Percentiles rank a stretch among this genome's conserved stretches.
phyloP scores from a whole-genome alignment of 2,888 invertebrate species.

The Myopa testacea region DNA sequence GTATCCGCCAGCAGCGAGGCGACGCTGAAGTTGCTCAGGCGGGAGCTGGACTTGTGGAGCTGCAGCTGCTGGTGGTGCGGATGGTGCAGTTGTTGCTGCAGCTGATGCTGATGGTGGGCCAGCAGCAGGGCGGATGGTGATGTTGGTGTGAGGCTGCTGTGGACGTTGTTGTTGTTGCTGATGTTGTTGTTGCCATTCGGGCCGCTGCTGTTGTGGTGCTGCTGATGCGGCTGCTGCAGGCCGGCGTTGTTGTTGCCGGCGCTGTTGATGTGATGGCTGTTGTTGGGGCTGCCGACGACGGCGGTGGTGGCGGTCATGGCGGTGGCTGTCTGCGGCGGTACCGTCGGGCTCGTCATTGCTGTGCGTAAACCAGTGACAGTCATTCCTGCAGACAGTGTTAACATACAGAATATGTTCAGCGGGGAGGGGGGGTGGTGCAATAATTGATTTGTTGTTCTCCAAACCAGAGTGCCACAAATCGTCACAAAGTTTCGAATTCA shows the following conservation, averaged over 20 bases:
- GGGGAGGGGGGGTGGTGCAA: constrained; percentile 30
- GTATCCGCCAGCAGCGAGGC: constrained; percentile 89
- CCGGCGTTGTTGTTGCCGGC: constrained; percentile 36
- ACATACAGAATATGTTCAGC: constrained; percentile 55
- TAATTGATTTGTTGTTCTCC: background rate
- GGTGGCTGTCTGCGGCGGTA: constrained; percentile 67
- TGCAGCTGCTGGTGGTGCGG: constrained; percentile 58
- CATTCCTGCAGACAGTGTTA: constrained; percentile 69
- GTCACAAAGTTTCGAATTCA: background rate
- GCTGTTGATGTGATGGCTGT: constrained; percentile 46
- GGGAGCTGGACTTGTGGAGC: constrained; percentile 72
- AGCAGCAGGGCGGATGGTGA: constrained; percentile 61
- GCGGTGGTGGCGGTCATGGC: constrained; percentile 53
- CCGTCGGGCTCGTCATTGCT: constrained; percentile 75
- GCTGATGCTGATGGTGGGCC: constrained; percentile 57
- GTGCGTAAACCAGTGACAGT: constrained; percentile 75
- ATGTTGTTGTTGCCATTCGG: constrained; percentile 43
- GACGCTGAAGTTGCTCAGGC: constrained; percentile 85
- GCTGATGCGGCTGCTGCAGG: constrained; percentile 25
- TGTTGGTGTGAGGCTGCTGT: constrained; percentile 53
- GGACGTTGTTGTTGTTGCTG: constrained; percentile 44
- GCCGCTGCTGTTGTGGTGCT: constrained; percentile 35
- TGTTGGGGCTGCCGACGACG: constrained; percentile 43
- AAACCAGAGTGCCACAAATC: background rate
- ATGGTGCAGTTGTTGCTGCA: constrained; percentile 53